A percentile compares a stretch with the other conserved stretches of the same genome.
Conservation (phyloP, 2,797 vertebrate species). For the Tenualosa ilisha region DNA sequence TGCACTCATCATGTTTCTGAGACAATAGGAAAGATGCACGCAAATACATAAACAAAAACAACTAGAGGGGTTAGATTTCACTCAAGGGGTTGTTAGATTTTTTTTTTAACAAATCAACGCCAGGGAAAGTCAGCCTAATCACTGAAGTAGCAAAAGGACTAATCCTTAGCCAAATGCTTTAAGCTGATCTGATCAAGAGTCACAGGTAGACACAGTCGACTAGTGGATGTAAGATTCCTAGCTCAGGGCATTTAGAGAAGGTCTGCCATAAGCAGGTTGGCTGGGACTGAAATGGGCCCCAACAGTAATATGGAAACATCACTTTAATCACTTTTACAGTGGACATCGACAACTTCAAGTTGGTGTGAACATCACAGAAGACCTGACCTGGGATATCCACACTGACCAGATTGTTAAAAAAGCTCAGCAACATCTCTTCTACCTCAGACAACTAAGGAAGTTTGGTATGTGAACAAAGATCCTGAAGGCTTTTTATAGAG, state of each 20-base stretch:
- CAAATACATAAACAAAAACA: constrained; percentile 7
- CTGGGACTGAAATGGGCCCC: neutral
- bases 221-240: neutral
- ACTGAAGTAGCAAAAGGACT: neutral
- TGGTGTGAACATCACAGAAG: no score
- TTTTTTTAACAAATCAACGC: neutral
- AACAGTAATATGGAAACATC: no score
- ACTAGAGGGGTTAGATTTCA: neutral
- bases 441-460: no score
- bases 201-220: neutral
- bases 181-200: neutral
- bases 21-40: neutral
- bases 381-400: no score
- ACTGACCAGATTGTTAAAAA: no score
- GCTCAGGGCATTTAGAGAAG: neutral
- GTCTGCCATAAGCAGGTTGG: neutral
- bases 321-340: no score
- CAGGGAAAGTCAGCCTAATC: neutral
- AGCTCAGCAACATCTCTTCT: no score
- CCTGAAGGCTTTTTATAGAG: no score
- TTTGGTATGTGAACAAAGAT: no score
- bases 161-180: neutral
- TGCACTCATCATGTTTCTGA: neutral
- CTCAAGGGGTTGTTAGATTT: neutral
- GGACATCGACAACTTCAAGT: no score